Evolutionary conservation across 37 sponge, comb jelly and placozoan species (phyloP).

Genomic region (Axinella damicornis): DNA sequence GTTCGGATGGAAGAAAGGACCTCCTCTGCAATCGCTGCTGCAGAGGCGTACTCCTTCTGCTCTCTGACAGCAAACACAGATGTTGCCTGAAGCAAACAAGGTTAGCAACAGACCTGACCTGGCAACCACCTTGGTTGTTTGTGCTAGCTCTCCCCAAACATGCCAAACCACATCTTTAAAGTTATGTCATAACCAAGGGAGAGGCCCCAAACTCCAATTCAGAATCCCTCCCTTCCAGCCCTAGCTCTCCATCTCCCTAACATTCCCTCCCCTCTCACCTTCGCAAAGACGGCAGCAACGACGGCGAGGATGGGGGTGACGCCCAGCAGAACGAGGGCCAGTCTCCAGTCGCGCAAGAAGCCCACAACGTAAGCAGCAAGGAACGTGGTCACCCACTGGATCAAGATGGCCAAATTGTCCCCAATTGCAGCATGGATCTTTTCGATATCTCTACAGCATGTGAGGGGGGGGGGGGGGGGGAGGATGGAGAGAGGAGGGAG

Average conservation of each 20-base stretch:
- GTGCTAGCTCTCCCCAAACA: too few relatives aligned
- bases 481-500: too few relatives aligned
- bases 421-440: slow-evolving; percentile 75
- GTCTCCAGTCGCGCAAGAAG: slow-evolving; percentile 34
- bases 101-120: too few relatives aligned
- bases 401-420: slow-evolving; percentile 52
- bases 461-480: background rate
- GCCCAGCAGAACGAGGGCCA: slow-evolving; percentile 51
- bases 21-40: slow-evolving; percentile 92
- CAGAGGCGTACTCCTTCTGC: slow-evolving; percentile 86
- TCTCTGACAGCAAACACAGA: slow-evolving; percentile 62
- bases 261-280: background rate
- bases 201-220: too few relatives aligned
- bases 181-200: too few relatives aligned
- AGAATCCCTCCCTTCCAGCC: too few relatives aligned
- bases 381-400: slow-evolving; percentile 56
- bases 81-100: too few relatives aligned
- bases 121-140: too few relatives aligned
- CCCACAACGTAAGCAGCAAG: slow-evolving; percentile 47
- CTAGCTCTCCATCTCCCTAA: too few relatives aligned
- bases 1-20: slow-evolving; percentile 92
- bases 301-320: slow-evolving; percentile 51
- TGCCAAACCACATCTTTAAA: too few relatives aligned
- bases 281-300: background rate
- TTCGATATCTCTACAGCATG: slow-evolving; percentile 67